Evolutionary conservation across 1,140 invertebrate species (phyloP).

Genomic region (Leptoteleia sp.): DNA sequence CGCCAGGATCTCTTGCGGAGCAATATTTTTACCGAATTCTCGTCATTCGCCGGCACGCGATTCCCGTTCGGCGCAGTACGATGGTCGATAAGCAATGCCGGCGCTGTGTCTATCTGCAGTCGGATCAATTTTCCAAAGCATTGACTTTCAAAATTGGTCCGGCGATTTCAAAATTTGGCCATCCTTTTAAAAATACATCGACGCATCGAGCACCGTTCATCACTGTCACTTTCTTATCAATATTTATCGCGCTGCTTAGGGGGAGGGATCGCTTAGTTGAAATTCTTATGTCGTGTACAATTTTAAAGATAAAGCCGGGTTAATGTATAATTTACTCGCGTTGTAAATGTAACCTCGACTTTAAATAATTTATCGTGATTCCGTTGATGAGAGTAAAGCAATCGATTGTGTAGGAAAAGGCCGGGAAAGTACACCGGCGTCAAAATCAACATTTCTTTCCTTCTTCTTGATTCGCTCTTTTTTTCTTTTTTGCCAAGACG

Average conservation of each 20-base stretch:
- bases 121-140: conserved; percentile 75
- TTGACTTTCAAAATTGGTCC: too few relatives aligned
- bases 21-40: conserved; percentile 21
- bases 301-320: conserved; percentile 6
- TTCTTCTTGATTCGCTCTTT: conserved; percentile 3
- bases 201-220: too few relatives aligned
- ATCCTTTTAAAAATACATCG: too few relatives aligned
- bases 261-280: background rate
- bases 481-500: conserved; percentile 13
- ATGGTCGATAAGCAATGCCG: conserved; percentile 61
- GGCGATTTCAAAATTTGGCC: too few relatives aligned
- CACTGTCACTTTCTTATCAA: too few relatives aligned
- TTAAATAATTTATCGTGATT: conserved; percentile 52
- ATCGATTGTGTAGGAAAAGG: conserved; percentile 40
- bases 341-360: conserved; percentile 39
- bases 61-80: conserved; percentile 51
- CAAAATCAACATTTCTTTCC: conserved; percentile 39
- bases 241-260: too few relatives aligned
- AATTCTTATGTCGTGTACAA: background rate
- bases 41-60: conserved; percentile 60
- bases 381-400: conserved; percentile 38
- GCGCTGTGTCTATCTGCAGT: conserved; percentile 73
- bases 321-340: conserved; percentile 37
- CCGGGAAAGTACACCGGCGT: conserved; percentile 36
- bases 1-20: background rate